These are phyloP conservation scores for Sebastes fasciatus DNA, from an alignment of 2,113 vertebrate species.

Conservation along the genomic window DNA sequence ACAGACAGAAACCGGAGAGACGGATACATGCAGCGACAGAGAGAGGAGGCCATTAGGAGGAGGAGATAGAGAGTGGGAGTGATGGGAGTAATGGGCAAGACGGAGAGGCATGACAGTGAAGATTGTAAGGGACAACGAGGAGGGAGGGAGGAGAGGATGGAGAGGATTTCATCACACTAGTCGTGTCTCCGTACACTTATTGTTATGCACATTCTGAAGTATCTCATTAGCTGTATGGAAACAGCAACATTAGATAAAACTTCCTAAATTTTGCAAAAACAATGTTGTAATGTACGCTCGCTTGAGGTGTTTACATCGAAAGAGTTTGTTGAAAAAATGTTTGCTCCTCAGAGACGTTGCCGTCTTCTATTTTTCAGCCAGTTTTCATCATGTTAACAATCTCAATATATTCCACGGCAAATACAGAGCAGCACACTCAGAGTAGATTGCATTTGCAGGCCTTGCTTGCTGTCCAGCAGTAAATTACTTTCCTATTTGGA, in stretches of 20 bases:
- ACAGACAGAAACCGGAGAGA: neutral
- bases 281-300: no score
- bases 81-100: constrained; percentile 32
- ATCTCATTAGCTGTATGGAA: neutral
- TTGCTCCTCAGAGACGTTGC: no score
- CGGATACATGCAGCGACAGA: neutral
- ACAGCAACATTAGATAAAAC: no score
- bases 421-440: neutral
- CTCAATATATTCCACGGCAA: no score
- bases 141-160: neutral
- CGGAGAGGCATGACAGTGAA: constrained; percentile 14
- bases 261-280: no score
- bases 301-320: no score
- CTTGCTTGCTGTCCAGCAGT: neutral
- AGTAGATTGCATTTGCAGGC: constrained; percentile 8
- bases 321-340: no score
- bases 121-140: constrained; percentile 14
- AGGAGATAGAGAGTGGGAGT: constrained; percentile 9
- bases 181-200: neutral
- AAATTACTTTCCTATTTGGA: constrained; percentile 15
- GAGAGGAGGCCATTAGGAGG: constrained; percentile 3
- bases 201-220: neutral
- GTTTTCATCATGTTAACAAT: no score
- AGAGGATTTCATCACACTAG: neutral
- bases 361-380: no score